Evolutionary conservation across 2,888 invertebrate species (phyloP).

Genomic region (Nasonovia ribisnigri): DNA sequence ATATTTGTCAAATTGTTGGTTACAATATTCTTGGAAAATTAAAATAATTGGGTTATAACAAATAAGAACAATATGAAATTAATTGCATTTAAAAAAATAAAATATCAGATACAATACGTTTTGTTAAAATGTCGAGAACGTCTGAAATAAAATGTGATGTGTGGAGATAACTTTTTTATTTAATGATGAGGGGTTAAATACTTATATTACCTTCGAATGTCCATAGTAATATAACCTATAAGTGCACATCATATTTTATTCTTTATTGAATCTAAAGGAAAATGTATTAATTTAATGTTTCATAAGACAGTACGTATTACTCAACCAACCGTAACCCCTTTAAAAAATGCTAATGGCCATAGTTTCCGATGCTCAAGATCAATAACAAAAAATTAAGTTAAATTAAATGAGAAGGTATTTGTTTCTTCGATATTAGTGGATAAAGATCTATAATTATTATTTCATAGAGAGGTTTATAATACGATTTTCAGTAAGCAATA

Average conservation of each 20-base stretch:
- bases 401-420: neutral
- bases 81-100: neutral
- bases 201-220: neutral
- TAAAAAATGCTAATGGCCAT: too few species aligned
- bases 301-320: neutral
- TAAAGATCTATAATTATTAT: slow-evolving; percentile 6
- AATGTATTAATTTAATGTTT: neutral
- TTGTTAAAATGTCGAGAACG: neutral
- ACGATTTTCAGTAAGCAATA: neutral
- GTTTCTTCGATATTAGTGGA: neutral
- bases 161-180: too few species aligned
- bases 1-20: neutral
- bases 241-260: neutral
- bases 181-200: neutral
- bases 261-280: neutral
- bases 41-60: neutral
- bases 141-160: neutral
- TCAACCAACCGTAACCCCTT: too few species aligned
- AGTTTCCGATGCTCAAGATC: too few species aligned
- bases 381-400: too few species aligned
- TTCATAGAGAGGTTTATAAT: neutral
- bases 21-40: neutral
- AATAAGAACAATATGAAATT: neutral
- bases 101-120: neutral
- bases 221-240: neutral